phyloP scores from a whole-genome alignment of 2,888 invertebrate species.

The Encarsia formosa region DNA sequence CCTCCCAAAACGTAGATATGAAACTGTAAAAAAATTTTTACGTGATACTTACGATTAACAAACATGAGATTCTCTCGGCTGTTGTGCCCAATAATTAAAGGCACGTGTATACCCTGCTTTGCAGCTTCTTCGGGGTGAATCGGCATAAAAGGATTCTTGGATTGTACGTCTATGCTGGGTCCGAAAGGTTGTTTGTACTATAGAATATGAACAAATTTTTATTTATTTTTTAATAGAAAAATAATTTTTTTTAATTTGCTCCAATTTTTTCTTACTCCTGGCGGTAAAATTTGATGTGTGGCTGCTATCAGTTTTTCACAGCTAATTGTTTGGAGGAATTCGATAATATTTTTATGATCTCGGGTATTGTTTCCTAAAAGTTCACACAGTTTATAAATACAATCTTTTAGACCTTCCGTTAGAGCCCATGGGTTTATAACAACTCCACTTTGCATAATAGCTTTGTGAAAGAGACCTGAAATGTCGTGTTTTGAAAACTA shows the following conservation, averaged over 20 bases:
- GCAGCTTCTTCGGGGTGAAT: constrained; percentile 18
- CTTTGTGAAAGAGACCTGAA: constrained; percentile 44
- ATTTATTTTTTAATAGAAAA: neutral
- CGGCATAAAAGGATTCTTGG: constrained; percentile 34
- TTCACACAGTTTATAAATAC: constrained; percentile 32
- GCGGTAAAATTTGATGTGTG: constrained; percentile 20
- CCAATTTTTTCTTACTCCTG: constrained; percentile 27
- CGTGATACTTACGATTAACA: too few species aligned
- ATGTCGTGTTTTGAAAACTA: too few species aligned
- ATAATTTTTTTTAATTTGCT: neutral
- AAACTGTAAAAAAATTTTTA: too few species aligned
- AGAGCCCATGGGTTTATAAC: constrained; percentile 34
- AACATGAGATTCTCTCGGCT: too few species aligned
- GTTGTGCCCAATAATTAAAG: constrained; percentile 37
- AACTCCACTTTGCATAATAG: constrained; percentile 41
- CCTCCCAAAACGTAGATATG: too few species aligned
- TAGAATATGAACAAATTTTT: neutral
- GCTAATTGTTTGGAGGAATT: constrained; percentile 37
- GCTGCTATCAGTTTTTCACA: constrained; percentile 25
- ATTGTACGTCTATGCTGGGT: constrained; percentile 32
- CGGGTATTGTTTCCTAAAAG: constrained; percentile 31
- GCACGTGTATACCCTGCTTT: constrained; percentile 33
- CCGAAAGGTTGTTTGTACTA: too few species aligned
- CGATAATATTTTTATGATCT: constrained; percentile 34
- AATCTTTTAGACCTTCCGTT: constrained; percentile 21